Percentiles rank a stretch among this genome's conserved stretches.
Evolutionary conservation across 1,140 invertebrate genomes (phyloP).

Genomic region (Mesaphorura yosii): DNA sequence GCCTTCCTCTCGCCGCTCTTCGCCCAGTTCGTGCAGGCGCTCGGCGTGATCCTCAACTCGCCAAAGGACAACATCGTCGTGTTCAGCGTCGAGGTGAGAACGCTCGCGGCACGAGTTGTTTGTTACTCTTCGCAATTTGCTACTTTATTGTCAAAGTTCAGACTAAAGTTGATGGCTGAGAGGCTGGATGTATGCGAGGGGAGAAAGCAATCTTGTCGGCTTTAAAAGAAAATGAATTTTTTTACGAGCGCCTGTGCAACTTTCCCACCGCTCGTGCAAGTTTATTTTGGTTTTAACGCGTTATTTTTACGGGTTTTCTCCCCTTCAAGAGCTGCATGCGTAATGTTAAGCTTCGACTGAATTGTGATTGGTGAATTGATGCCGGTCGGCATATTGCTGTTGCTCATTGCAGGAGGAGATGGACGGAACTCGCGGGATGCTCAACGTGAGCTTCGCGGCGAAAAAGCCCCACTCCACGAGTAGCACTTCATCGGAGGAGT

Average conservation of each 20-base stretch:
- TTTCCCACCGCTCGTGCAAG: too few species aligned
- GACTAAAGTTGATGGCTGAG: background rate
- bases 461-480: slow-evolving; percentile 51
- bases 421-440: slow-evolving; percentile 68
- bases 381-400: background rate
- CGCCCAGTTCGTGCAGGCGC: slow-evolving; percentile 76
- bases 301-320: too few species aligned
- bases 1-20: slow-evolving; percentile 83
- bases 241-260: slow-evolving; percentile 5
- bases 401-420: slow-evolving; percentile 57
- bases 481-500: slow-evolving; percentile 59
- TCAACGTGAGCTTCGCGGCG: slow-evolving; percentile 93
- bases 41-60: slow-evolving; percentile 82
- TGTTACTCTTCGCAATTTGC: too few species aligned
- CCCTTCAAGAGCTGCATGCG: background rate
- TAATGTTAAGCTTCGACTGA: background rate
- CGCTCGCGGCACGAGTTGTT: too few species aligned
- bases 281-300: too few species aligned
- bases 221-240: slow-evolving; percentile 1
- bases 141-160: background rate
- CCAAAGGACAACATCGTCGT: slow-evolving; percentile 85
- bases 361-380: too few species aligned
- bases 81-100: slow-evolving; percentile 70
- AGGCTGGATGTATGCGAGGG: background rate
- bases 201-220: too few species aligned